Conservation (phyloP, 1,140 invertebrate species). For the Mactra quadrangularis region DNA sequence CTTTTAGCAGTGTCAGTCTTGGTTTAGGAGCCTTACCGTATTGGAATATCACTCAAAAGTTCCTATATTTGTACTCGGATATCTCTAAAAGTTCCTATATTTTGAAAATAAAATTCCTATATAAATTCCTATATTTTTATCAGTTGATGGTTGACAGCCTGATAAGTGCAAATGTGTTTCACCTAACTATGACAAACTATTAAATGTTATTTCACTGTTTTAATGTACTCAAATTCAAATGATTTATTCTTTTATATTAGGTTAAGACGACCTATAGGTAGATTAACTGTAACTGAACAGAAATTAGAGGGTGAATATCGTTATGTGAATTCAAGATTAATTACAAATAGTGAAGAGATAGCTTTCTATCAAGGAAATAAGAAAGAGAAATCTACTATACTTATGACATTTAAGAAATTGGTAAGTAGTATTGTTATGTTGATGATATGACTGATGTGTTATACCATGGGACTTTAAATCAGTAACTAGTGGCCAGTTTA, state of each 20-base stretch:
- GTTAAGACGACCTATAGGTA: slow-evolving; percentile 92
- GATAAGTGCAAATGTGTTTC: too few species aligned
- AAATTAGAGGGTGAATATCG: slow-evolving; percentile 98
- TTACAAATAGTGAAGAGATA: slow-evolving; percentile 98
- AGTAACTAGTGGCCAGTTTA: background rate
- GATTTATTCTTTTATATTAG: slow-evolving; percentile 65
- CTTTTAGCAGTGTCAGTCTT: too few species aligned
- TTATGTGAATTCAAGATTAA: slow-evolving; percentile 97
- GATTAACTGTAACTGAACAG: slow-evolving; percentile 96
- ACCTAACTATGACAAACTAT: too few species aligned
- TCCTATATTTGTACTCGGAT: too few species aligned
- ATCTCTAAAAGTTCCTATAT: too few species aligned
- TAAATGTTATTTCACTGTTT: too few species aligned
- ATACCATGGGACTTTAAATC: background rate
- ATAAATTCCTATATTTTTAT: too few species aligned
- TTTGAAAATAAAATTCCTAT: too few species aligned
- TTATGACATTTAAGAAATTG: slow-evolving; percentile 95
- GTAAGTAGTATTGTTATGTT: slow-evolving; percentile 85
- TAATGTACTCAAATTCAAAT: too few species aligned
- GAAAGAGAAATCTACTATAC: slow-evolving; percentile 93
- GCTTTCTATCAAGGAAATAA: slow-evolving; percentile 98
- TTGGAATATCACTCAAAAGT: too few species aligned
- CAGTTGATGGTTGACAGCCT: too few species aligned
- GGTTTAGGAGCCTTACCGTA: too few species aligned
- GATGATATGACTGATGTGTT: slow-evolving; percentile 9